Evolutionary conservation across 2,888 invertebrate species (phyloP).

Genomic region (Coremacera marginata): DNA sequence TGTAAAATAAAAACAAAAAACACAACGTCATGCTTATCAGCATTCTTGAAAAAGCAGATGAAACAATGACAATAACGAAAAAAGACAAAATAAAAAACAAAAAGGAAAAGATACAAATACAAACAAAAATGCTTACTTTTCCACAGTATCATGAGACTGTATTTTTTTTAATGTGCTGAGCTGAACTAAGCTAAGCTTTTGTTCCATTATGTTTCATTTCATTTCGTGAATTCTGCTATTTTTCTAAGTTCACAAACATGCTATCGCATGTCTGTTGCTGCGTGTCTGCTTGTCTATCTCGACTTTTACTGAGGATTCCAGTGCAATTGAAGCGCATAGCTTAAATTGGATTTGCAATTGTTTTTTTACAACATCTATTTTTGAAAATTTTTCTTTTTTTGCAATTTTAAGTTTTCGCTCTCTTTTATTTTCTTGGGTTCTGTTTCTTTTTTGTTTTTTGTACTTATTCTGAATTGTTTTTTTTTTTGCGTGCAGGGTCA

Average conservation of each 20-base stretch:
- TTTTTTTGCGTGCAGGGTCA: too few relatives aligned
- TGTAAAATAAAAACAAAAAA: neutral
- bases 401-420: too few relatives aligned
- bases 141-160: neutral
- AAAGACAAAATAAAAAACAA: slow-evolving; percentile 1
- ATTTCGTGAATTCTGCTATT: too few relatives aligned
- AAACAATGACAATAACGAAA: neutral
- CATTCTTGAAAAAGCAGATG: too few relatives aligned
- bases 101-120: neutral
- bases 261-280: too few relatives aligned
- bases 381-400: too few relatives aligned
- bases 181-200: slow-evolving; percentile 30
- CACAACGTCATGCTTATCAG: neutral
- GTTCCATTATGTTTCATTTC: slow-evolving; percentile 16
- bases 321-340: too few relatives aligned
- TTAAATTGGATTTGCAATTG: too few relatives aligned
- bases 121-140: neutral
- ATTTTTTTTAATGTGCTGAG: slow-evolving; percentile 32
- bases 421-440: too few relatives aligned
- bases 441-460: neutral
- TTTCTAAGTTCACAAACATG: too few relatives aligned
- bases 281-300: neutral
- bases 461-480: neutral
- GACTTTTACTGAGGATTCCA: neutral
- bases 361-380: too few relatives aligned